Percentiles rank a stretch among this genome's conserved stretches.
These are phyloP conservation scores for Pimephales promelas DNA, from an alignment of 2,113 vertebrate species.

Conservation along the genomic window DNA sequence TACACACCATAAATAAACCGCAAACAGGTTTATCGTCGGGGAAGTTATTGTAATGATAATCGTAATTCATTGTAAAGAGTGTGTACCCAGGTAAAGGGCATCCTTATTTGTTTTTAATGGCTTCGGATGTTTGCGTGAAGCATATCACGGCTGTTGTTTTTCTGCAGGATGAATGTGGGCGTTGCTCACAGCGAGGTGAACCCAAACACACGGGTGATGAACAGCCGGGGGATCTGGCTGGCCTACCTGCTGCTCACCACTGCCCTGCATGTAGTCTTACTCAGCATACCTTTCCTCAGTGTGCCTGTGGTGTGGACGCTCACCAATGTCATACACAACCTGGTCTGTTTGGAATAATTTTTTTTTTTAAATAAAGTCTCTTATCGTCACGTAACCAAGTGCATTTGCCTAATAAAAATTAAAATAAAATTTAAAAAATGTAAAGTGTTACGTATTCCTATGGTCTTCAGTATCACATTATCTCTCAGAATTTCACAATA, in stretches of 20 bases:
- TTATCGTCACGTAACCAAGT: too few relatives aligned
- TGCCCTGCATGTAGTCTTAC: constrained; percentile 83
- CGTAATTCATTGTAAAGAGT: not conserved
- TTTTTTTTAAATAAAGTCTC: too few relatives aligned
- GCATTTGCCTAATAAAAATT: too few relatives aligned
- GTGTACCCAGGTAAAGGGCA: not conserved
- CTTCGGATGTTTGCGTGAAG: not conserved
- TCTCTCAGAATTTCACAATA: too few relatives aligned
- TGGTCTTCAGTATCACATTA: too few relatives aligned
- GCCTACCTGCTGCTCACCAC: constrained; percentile 87
- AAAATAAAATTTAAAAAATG: too few relatives aligned
- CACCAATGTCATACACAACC: constrained; percentile 93
- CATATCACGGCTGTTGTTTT: not conserved
- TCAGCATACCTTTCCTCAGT: constrained; percentile 94
- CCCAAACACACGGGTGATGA: constrained; percentile 94
- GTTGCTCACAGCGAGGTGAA: constrained; percentile 97
- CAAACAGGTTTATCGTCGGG: not conserved
- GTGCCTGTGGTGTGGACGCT: constrained; percentile 92
- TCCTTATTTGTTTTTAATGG: constrained; percentile 16
- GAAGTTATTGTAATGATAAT: not conserved
- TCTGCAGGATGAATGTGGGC: constrained; percentile 88
- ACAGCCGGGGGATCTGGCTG: constrained; percentile 92
- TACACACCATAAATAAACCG: not conserved
- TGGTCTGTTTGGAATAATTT: constrained; percentile 64
- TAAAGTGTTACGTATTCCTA: too few relatives aligned